Evolutionary conservation across 2,888 invertebrate genomes (phyloP).

Genomic region (Orthosia gracilis): DNA sequence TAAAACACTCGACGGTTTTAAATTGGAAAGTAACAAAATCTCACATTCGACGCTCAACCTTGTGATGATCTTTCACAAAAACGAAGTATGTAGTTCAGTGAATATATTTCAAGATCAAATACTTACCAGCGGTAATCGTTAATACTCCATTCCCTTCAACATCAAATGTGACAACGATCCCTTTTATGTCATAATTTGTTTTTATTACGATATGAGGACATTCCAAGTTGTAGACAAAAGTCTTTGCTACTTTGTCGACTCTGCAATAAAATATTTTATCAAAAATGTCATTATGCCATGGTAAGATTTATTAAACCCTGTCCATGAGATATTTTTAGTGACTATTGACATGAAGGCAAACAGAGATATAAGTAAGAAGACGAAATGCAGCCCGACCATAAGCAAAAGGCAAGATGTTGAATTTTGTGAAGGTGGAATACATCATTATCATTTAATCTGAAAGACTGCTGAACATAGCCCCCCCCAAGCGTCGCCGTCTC

Average conservation of each 20-base stretch:
- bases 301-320: too few relatives aligned
- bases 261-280: not conserved
- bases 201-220: slow-evolving; percentile 9
- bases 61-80: not conserved
- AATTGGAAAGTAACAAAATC: not conserved
- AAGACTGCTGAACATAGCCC: too few relatives aligned
- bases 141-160: slow-evolving; percentile 13
- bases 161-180: not conserved
- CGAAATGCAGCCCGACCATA: too few relatives aligned
- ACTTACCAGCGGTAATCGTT: slow-evolving; percentile 3
- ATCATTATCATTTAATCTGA: too few relatives aligned
- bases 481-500: too few relatives aligned
- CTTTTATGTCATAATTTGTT: slow-evolving; percentile 2
- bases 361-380: too few relatives aligned
- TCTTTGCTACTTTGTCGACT: not conserved
- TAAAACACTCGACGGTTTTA: not conserved
- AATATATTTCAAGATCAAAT: not conserved
- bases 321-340: too few relatives aligned
- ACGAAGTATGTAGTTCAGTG: not conserved
- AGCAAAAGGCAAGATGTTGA: too few relatives aligned
- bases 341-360: too few relatives aligned
- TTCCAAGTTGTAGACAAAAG: slow-evolving; percentile 1
- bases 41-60: too few relatives aligned
- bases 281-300: too few relatives aligned
- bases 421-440: too few relatives aligned